Evolutionary conservation across 2,797 vertebrate genomes (phyloP), one percentile per base, ranked within the genome.

Genomic region (Rhynchotus rufescens): DNA sequence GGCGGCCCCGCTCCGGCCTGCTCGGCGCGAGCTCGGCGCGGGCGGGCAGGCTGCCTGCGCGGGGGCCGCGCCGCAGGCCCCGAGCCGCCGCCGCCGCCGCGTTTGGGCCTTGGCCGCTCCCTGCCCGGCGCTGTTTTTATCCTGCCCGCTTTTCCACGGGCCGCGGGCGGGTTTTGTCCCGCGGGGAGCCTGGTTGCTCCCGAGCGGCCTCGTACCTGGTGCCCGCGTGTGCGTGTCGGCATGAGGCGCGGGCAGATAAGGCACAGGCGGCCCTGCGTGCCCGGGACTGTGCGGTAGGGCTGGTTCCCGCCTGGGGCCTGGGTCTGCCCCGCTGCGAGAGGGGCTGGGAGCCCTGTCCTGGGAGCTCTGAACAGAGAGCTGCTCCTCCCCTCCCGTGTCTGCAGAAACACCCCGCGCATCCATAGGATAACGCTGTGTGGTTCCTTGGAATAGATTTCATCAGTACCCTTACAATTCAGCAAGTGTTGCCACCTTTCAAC

Each of bases 381-480:
- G 11, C 15, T 12, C 56, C 42, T 69, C 38, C 9, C 56, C 3
- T 36, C 9, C 56, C 3, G 0, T 20, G 1, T 3, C 14, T 28
- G 25, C 2, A 0, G 59, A 6, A 49, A 15, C 28, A 15, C 1
- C 1, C 2, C 7, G 3, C 42, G 6, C 78, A 66, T 86, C 15
- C 25, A 6, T 1, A 15, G 15, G 21, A 32, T 51, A 64, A 42
- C 28, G 28, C 9, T 32, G 23, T 56, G 0, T 60, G 12, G 6
- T 88, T n/a, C 80, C n/a, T 52, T 80, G 36, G 34, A 51, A 82
- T 11, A 20, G 20, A 26, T 59, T 61, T 74, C 15, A 59, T 36
- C 60, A 45, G 23, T 51, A 51, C 17, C 16, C 17, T 73, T 72
- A 4, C 22, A 19, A 45, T n/a, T 45, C 32, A 15, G 14, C 42